These are phyloP conservation scores for Phoebastria nigripes DNA, from an alignment of 2,797 vertebrate species.

Conservation along the genomic window DNA sequence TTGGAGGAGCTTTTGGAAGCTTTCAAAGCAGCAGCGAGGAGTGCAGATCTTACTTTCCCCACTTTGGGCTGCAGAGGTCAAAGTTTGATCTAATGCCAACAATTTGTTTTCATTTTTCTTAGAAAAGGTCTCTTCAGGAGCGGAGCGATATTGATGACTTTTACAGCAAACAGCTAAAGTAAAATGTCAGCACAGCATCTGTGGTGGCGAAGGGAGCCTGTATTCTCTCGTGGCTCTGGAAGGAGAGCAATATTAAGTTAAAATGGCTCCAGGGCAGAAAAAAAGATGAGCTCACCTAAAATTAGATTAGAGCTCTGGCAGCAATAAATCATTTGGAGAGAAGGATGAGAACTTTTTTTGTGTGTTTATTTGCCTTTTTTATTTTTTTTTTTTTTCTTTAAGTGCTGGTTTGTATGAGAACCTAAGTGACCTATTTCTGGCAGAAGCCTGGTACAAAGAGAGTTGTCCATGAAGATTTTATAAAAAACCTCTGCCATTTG, in stretches of 20 bases:
- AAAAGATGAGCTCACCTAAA: conserved; percentile 28
- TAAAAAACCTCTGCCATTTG: background rate
- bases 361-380: background rate
- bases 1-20: background rate
- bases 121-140: conserved; percentile 17
- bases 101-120: conserved; percentile 50
- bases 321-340: conserved; percentile 47
- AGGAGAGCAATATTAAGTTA: conserved; percentile 60
- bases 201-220: conserved; percentile 4
- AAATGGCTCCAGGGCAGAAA: conserved; percentile 42
- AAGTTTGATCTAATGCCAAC: conserved; percentile 6
- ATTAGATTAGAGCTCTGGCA: conserved; percentile 53
- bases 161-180: conserved; percentile 21
- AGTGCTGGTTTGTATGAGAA: background rate
- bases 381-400: background rate
- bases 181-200: conserved; percentile 39
- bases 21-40: background rate
- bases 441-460: background rate
- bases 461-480: background rate
- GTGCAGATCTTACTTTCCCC: background rate
- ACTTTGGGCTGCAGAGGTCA: conserved; percentile 1
- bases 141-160: background rate
- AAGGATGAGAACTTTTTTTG: background rate
- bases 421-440: background rate
- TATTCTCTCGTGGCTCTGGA: conserved; percentile 12